Evolutionary conservation across 2,113 vertebrate species (phyloP).

Genomic region (Pluvianellus socialis): DNA sequence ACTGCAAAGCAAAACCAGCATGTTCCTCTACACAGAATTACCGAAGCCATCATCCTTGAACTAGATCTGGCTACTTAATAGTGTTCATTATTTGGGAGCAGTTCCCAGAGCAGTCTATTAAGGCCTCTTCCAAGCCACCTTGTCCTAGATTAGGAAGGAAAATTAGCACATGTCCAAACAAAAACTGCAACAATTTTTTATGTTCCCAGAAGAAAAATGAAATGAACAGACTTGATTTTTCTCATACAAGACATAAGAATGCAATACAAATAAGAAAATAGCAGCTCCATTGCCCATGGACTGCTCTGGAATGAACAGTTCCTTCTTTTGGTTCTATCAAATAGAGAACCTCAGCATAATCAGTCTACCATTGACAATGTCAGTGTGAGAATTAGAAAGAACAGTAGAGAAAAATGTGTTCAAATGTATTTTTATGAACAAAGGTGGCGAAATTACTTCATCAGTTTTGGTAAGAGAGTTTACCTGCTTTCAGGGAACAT

Average conservation of each 20-base stretch:
- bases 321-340: not conserved
- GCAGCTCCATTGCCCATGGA: not conserved
- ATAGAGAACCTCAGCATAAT: not conserved
- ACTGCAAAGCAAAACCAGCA: conserved; percentile 1
- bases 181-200: not conserved
- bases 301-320: not conserved
- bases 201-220: not conserved
- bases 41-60: conserved; percentile 18
- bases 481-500: not conserved
- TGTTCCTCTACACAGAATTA: conserved; percentile 1
- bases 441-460: not conserved
- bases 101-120: not conserved
- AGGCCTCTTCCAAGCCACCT: not conserved
- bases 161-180: not conserved
- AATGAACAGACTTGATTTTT: not conserved
- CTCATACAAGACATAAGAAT: not conserved
- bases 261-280: not conserved
- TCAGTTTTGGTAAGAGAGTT: not conserved
- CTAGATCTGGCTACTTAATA: conserved; percentile 6
- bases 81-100: not conserved
- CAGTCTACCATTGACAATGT: not conserved
- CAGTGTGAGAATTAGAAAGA: not conserved
- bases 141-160: not conserved
- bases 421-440: not conserved
- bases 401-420: not conserved